These are phyloP conservation scores for Hofmannophila pseudospretella DNA, from an alignment of 2,888 invertebrate genomes.

Conservation along the genomic window DNA sequence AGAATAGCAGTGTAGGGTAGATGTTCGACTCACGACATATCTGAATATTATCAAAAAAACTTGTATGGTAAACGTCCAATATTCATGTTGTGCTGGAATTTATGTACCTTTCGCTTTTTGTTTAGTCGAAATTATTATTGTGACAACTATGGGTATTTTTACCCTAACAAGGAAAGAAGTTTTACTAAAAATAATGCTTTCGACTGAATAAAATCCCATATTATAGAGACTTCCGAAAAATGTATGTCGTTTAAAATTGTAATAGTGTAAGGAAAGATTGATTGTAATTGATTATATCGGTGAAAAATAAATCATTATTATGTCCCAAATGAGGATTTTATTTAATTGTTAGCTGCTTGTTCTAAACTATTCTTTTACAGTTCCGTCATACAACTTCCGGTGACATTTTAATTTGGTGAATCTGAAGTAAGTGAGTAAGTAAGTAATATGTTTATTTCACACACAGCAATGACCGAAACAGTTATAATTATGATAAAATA, in stretches of 20 bases:
- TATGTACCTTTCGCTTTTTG: constrained; percentile 17
- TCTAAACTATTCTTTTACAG: no score
- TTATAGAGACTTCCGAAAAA: constrained; percentile 28
- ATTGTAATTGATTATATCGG: constrained; percentile 26
- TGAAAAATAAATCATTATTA: constrained; percentile 50
- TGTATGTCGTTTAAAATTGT: constrained; percentile 29
- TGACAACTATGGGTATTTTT: neutral
- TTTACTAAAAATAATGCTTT: constrained; percentile 6
- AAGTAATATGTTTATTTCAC: no score
- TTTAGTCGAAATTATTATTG: constrained; percentile 14
- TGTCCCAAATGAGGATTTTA: constrained; percentile 30
- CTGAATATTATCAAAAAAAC: constrained; percentile 22
- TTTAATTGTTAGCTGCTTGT: constrained; percentile 24
- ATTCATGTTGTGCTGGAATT: constrained; percentile 15
- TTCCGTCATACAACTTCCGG: no score
- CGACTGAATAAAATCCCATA: constrained; percentile 3
- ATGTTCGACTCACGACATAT: constrained; percentile 38
- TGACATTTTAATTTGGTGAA: no score
- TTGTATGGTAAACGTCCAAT: constrained; percentile 26
- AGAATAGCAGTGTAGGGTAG: constrained; percentile 33
- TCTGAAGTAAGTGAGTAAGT: no score
- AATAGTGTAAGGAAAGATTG: constrained; percentile 25
- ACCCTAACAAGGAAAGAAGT: no score
- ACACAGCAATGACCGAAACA: no score
- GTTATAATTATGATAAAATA: no score